A percentile compares a stretch with the other conserved stretches of the same genome.
Conservation (phyloP, 2,113 vertebrate species). For the Microcebus lehilahytsara region DNA sequence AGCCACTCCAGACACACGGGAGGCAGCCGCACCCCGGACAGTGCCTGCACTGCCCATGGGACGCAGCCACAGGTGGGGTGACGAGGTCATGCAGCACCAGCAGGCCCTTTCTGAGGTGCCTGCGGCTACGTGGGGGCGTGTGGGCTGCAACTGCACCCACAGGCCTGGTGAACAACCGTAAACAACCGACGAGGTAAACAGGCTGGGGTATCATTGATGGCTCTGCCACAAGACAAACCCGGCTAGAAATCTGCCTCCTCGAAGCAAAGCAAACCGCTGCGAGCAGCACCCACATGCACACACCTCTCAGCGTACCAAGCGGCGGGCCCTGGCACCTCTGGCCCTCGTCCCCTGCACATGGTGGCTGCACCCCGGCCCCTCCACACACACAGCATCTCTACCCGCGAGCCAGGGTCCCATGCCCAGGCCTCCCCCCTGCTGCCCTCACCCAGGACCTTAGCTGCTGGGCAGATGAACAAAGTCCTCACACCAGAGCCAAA, state of each 20-base stretch:
- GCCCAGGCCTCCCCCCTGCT: neutral
- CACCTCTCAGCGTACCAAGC: neutral
- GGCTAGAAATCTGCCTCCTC: slow-evolving; percentile 53
- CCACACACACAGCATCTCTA: neutral
- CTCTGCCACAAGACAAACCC: slow-evolving; percentile 34
- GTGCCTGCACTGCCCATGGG: neutral
- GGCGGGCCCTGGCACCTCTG: neutral
- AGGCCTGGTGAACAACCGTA: slow-evolving; percentile 62
- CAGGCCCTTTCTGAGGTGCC: slow-evolving; percentile 46
- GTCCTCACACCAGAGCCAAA: neutral
- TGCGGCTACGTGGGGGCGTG: slow-evolving; percentile 41
- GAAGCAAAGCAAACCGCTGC: neutral
- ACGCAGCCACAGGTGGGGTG: neutral
- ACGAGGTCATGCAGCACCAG: slow-evolving; percentile 61
- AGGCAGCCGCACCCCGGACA: neutral
- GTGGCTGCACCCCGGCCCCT: neutral
- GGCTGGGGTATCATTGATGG: slow-evolving; percentile 56
- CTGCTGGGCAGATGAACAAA: neutral
- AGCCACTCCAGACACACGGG: no score
- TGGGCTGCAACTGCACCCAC: slow-evolving; percentile 50
- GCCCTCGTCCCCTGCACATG: neutral
- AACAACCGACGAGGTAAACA: slow-evolving; percentile 60
- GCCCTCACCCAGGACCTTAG: neutral
- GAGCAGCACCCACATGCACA: neutral
- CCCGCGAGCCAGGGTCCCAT: rapidly evolving